A percentile compares a stretch with the other conserved stretches of the same genome.
phyloP scores from a whole-genome alignment of 1,140 invertebrate species.

The Pseudomyrmex concolor region DNA sequence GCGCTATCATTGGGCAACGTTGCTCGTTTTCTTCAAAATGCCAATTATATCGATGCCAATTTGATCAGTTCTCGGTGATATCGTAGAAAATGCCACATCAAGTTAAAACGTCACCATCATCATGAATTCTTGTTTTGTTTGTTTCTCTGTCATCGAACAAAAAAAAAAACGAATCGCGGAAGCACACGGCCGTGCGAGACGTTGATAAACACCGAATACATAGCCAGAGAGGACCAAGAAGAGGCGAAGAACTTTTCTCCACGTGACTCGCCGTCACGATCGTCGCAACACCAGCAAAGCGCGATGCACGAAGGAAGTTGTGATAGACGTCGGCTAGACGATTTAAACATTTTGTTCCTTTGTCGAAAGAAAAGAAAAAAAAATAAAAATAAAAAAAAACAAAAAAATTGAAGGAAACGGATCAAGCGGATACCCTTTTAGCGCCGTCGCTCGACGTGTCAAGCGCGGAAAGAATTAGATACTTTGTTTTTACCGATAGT shows the following conservation, averaged over 20 bases:
- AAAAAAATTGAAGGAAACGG: constrained; percentile 53
- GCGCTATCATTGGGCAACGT: background rate
- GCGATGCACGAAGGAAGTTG: constrained; percentile 73
- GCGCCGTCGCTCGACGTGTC: constrained; percentile 59
- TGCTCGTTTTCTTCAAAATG: constrained; percentile 28
- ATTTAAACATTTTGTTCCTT: constrained; percentile 81
- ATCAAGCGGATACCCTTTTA: constrained; percentile 72
- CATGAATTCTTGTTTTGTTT: constrained; percentile 52
- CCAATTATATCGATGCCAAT: constrained; percentile 34
- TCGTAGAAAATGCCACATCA: background rate
- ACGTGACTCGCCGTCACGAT: constrained; percentile 61
- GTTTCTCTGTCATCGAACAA: constrained; percentile 25
- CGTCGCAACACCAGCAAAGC: constrained; percentile 43
- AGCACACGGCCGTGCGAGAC: background rate
- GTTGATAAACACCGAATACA: background rate
- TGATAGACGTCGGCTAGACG: constrained; percentile 81
- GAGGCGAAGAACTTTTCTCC: constrained; percentile 22
- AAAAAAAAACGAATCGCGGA: background rate
- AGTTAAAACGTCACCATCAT: constrained; percentile 12
- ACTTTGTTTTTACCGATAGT: constrained; percentile 79
- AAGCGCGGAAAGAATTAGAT: constrained; percentile 69
- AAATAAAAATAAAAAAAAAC: constrained; percentile 9
- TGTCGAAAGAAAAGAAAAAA: constrained; percentile 59
- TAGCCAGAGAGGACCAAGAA: constrained; percentile 53
- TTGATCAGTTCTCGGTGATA: background rate